Evolutionary conservation across 1,140 invertebrate genomes (phyloP).

Genomic region (Drosophila paulistorum): DNA sequence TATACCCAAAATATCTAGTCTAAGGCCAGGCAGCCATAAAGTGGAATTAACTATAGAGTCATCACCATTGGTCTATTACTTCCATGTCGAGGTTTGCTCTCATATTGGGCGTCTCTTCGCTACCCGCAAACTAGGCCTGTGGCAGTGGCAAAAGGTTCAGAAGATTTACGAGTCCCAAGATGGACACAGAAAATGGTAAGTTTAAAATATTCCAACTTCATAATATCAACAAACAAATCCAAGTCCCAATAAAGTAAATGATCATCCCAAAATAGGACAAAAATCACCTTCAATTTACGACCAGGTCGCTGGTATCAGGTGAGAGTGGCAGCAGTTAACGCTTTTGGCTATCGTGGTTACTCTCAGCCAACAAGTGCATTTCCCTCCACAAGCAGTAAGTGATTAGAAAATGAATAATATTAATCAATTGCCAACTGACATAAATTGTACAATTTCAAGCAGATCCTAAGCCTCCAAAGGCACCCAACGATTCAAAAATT

Average conservation of each 20-base stretch:
- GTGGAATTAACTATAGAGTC: slow-evolving; percentile 76
- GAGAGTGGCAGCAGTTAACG: slow-evolving; percentile 88
- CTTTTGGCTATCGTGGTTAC: slow-evolving; percentile 88
- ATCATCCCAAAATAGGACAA: slow-evolving; percentile 69
- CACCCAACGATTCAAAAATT: slow-evolving; percentile 86
- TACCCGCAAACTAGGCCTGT: slow-evolving; percentile 84
- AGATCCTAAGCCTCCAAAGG: slow-evolving; percentile 87
- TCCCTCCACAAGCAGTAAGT: slow-evolving; percentile 84
- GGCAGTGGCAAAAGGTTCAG: slow-evolving; percentile 83
- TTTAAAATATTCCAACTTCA: neutral
- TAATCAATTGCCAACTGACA: neutral
- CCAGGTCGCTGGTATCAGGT: slow-evolving; percentile 91
- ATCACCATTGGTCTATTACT: slow-evolving; percentile 66
- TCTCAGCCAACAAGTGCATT: slow-evolving; percentile 87
- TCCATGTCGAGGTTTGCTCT: slow-evolving; percentile 85
- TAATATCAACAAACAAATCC: neutral
- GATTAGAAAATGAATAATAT: neutral
- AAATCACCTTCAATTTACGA: slow-evolving; percentile 85
- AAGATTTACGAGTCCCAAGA: slow-evolving; percentile 69
- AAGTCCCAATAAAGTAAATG: neutral
- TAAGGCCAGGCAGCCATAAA: slow-evolving; percentile 68
- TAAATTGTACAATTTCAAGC: slow-evolving; percentile 1
- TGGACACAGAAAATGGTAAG: slow-evolving; percentile 60
- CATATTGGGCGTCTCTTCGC: slow-evolving; percentile 84
- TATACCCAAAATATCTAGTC: slow-evolving; percentile 70